Conservation (phyloP, 2,888 invertebrate genomes). For the Clivina fossor region DNA sequence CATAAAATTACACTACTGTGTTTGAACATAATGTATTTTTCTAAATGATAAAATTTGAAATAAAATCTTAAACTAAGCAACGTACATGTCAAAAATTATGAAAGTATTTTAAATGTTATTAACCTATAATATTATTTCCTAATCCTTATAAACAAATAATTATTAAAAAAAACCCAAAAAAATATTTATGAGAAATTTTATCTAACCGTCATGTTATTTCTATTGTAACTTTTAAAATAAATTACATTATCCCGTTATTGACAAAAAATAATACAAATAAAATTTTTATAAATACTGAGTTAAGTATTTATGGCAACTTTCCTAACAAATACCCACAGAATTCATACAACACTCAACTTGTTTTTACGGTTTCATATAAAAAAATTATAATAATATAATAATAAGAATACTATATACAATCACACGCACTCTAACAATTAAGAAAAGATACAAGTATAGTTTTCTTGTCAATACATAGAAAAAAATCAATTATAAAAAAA, state of each 20-base stretch:
- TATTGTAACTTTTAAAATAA: slow-evolving; percentile 24
- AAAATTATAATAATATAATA: slow-evolving; percentile 17
- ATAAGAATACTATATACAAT: slow-evolving; percentile 31
- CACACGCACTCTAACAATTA: slow-evolving; percentile 23
- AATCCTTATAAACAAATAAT: slow-evolving; percentile 17
- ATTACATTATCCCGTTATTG: slow-evolving; percentile 25
- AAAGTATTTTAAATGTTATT: slow-evolving; percentile 9
- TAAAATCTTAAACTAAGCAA: slow-evolving; percentile 11
- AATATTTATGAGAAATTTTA: slow-evolving; percentile 16
- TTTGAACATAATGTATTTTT: slow-evolving; percentile 9
- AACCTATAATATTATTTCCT: slow-evolving; percentile 9
- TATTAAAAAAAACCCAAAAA: slow-evolving; percentile 19
- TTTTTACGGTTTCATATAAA: slow-evolving; percentile 19
- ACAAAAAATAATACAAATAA: slow-evolving; percentile 16
- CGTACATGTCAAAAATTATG: slow-evolving; percentile 12
- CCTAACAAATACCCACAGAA: slow-evolving; percentile 12
- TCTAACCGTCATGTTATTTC: slow-evolving; percentile 13
- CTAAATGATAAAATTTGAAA: slow-evolving; percentile 12
- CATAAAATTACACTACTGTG: slow-evolving; percentile 25
- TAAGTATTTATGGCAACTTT: slow-evolving; percentile 32
- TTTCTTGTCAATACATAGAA: slow-evolving; percentile 10
- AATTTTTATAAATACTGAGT: slow-evolving; percentile 27
- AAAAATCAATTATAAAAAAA: neutral
- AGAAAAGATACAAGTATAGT: slow-evolving; percentile 7
- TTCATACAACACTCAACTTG: slow-evolving; percentile 11